Evolutionary conservation across 2,888 invertebrate species (phyloP).

Genomic region (Amblyteles armatorius): DNA sequence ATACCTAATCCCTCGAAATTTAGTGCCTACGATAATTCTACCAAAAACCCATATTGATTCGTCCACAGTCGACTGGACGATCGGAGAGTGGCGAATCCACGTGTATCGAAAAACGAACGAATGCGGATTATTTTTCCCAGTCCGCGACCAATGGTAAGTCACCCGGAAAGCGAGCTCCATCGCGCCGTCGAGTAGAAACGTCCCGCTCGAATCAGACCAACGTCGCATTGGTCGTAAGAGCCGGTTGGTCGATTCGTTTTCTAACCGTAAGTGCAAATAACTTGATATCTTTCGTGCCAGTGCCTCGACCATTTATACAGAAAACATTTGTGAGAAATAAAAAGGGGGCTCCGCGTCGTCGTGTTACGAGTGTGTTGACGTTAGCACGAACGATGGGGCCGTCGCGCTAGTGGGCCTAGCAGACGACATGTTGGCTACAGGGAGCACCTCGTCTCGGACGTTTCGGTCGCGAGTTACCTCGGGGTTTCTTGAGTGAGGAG

Average conservation of each 20-base stretch:
- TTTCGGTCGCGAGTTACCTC: slow-evolving; percentile 81
- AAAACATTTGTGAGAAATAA: neutral
- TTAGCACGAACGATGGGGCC: slow-evolving; percentile 69
- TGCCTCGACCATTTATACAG: neutral
- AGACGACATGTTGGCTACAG: slow-evolving; percentile 86
- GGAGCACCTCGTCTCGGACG: slow-evolving; percentile 82
- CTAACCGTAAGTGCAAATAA: slow-evolving; percentile 12
- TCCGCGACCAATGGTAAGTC: slow-evolving; percentile 2
- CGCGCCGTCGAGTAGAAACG: slow-evolving; percentile 42
- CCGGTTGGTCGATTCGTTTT: neutral
- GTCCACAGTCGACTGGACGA: neutral
- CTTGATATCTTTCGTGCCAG: neutral
- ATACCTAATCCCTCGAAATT: neutral
- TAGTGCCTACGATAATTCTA: too few species aligned
- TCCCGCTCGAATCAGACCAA: slow-evolving; percentile 13
- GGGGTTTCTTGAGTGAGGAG: slow-evolving; percentile 79
- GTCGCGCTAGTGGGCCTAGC: slow-evolving; percentile 80
- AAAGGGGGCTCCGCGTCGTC: slow-evolving; percentile 25
- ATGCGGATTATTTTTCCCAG: neutral
- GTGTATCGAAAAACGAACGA: neutral
- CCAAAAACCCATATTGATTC: neutral
- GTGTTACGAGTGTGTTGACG: slow-evolving; percentile 51
- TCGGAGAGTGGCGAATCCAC: neutral
- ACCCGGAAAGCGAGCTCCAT: neutral
- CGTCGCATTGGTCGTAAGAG: slow-evolving; percentile 33